Evolutionary conservation across 2,888 invertebrate genomes (phyloP), one percentile per base, ranked within the genome.

Genomic region (Spatulosminthurus flaviceps): DNA sequence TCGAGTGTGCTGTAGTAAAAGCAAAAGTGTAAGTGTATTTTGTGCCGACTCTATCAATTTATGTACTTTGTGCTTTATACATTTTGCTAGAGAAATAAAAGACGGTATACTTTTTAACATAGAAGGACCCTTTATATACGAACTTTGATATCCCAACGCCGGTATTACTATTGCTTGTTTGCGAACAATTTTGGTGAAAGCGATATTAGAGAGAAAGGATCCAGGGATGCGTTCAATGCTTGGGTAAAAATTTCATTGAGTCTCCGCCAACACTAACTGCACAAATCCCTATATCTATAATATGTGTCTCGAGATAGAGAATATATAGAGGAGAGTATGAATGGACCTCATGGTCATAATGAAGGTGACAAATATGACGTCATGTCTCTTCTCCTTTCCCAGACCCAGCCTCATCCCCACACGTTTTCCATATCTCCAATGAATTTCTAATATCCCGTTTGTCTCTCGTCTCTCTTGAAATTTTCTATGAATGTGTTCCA

Each of bases 321-420:
- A 13, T 11, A 28, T 41, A 41, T 64, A 75, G 42, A 29, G 60
- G 75, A 21, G 74, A 42, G 70, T 41, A 76, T 76, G 76, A 76
- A 76, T 76, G 76, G 43, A 76, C 67, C 41, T 0, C 26, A 22
- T 34, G 24, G 67, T 19, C 34, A 4, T 7, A 4, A 34, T 34
- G 69, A 29, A 28, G 11, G 41, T 41, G 41, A 76, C 34, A 34
- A 42, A 67, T 28, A n/a, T 76, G 76, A 76, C 76, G 76, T 76
- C 76, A 76, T 21, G 1, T 26, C 34, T 19, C 24, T 13, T 67
- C 29, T 0, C 7, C 19, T 66, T n/a, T n/a, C n/a, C 66, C 66
- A 70, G 34, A 19, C 28, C 21, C 41, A 24, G 19, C n/a, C 60
- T 51, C 26, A 19, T 26, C 60, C 24, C 28, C 72, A 22, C 24